Conservation (phyloP, 2,797 vertebrate species). For the Fratercula arctica region DNA sequence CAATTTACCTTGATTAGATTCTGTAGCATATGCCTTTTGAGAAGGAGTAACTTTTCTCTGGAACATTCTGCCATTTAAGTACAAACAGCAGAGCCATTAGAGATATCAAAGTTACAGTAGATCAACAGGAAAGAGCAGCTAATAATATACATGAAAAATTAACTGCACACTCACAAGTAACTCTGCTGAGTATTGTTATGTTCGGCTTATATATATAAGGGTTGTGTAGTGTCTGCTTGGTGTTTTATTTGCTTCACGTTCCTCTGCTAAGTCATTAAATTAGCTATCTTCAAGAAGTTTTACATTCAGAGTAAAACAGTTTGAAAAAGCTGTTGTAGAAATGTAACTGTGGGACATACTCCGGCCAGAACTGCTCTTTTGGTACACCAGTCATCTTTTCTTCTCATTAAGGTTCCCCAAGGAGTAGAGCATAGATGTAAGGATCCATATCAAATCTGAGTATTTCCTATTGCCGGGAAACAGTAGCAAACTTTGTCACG, state of each 20-base stretch:
- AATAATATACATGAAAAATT: neutral
- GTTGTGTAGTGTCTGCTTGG: neutral
- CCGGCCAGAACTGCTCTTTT: neutral
- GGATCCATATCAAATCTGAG: neutral
- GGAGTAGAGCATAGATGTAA: neutral
- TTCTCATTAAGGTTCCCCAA: neutral
- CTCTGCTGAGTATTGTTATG: neutral
- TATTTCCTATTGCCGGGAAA: neutral
- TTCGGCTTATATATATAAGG: neutral
- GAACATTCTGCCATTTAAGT: neutral
- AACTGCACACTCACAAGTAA: neutral
- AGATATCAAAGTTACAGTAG: neutral
- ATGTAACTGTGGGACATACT: neutral
- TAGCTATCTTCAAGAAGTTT: neutral
- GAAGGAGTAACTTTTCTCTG: neutral
- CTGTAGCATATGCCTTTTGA: neutral
- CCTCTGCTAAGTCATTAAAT: neutral
- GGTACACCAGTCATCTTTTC: neutral
- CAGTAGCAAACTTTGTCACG: neutral
- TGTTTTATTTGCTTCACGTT: neutral
- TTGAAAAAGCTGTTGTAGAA: neutral
- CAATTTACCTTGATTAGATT: neutral
- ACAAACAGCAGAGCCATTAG: neutral
- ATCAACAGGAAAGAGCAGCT: neutral
- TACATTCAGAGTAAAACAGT: neutral